A percentile compares a stretch with the other conserved stretches of the same genome.
Evolutionary conservation across 2,888 invertebrate genomes (phyloP).

Genomic region (Oscheius sp.): DNA sequence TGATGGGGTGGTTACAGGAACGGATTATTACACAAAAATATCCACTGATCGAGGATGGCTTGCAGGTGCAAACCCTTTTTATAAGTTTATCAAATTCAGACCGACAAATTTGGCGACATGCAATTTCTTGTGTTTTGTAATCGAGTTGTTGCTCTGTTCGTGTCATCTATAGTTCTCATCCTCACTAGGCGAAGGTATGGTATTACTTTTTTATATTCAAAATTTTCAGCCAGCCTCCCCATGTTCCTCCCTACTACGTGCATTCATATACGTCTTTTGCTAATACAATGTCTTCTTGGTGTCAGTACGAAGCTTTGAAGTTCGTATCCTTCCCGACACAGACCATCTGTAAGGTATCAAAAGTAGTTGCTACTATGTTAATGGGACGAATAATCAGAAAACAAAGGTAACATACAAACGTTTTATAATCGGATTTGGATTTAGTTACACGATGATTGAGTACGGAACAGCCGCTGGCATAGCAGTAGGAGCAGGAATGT

Average conservation of each 20-base stretch:
- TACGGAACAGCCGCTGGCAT: slow-evolving; percentile 89
- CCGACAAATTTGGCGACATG: slow-evolving; percentile 85
- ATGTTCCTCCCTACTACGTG: slow-evolving; percentile 88
- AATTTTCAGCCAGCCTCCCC: slow-evolving; percentile 75
- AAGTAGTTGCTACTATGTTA: slow-evolving; percentile 95
- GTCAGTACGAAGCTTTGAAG: slow-evolving; percentile 98
- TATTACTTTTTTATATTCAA: slow-evolving; percentile 8
- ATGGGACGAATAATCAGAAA: slow-evolving; percentile 93
- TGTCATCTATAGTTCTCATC: slow-evolving; percentile 77
- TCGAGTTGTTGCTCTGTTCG: slow-evolving; percentile 84
- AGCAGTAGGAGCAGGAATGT: slow-evolving; percentile 90
- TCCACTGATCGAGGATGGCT: slow-evolving; percentile 53
- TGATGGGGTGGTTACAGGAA: slow-evolving; percentile 93
- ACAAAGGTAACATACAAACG: slow-evolving; percentile 47
- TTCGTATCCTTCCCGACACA: slow-evolving; percentile 96
- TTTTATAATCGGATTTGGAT: neutral
- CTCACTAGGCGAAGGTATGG: slow-evolving; percentile 52
- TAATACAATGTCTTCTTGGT: slow-evolving; percentile 98
- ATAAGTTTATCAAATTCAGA: slow-evolving; percentile 18
- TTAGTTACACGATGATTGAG: slow-evolving; percentile 78
- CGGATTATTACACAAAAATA: slow-evolving; percentile 87
- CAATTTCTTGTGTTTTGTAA: slow-evolving; percentile 96
- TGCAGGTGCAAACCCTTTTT: slow-evolving; percentile 71
- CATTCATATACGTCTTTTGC: slow-evolving; percentile 94
- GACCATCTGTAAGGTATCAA: slow-evolving; percentile 87